Conservation (phyloP, 2,797 vertebrate species). For the Cryptoblepharus egeriae region DNA sequence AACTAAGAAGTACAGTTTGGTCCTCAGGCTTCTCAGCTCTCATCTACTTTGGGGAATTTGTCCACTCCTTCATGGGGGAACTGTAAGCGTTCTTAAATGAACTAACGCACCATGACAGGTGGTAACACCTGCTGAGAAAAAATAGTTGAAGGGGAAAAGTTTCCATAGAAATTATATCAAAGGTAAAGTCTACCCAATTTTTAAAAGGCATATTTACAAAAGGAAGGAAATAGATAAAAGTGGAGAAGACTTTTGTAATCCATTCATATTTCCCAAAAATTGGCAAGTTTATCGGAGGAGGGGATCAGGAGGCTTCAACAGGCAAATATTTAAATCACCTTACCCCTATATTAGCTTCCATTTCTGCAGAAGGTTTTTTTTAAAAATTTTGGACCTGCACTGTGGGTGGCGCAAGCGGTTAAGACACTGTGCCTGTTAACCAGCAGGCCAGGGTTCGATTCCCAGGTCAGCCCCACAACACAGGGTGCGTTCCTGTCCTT, state of each 20-base stretch:
- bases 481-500: too few relatives aligned
- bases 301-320: too few relatives aligned
- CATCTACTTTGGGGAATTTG: conserved; percentile 14
- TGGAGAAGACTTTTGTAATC: background rate
- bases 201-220: background rate
- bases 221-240: background rate
- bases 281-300: too few relatives aligned
- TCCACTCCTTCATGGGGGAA: background rate
- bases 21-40: background rate
- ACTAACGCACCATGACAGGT: background rate
- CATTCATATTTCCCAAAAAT: too few relatives aligned
- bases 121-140: background rate
- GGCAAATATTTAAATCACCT: too few relatives aligned
- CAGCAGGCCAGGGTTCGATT: too few relatives aligned
- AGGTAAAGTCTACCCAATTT: background rate
- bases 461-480: too few relatives aligned
- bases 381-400: too few relatives aligned
- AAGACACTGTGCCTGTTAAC: too few relatives aligned
- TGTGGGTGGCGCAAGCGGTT: too few relatives aligned
- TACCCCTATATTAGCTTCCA: too few relatives aligned
- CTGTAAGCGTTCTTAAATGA: background rate
- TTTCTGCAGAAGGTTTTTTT: too few relatives aligned
- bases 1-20: background rate
- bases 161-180: conserved; percentile 14
- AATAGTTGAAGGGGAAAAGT: background rate